Percentiles rank a stretch among this genome's conserved stretches.
phyloP scores from a whole-genome alignment of 2,113 vertebrate genomes.

The Sinocyclocheilus anophthalmus region DNA sequence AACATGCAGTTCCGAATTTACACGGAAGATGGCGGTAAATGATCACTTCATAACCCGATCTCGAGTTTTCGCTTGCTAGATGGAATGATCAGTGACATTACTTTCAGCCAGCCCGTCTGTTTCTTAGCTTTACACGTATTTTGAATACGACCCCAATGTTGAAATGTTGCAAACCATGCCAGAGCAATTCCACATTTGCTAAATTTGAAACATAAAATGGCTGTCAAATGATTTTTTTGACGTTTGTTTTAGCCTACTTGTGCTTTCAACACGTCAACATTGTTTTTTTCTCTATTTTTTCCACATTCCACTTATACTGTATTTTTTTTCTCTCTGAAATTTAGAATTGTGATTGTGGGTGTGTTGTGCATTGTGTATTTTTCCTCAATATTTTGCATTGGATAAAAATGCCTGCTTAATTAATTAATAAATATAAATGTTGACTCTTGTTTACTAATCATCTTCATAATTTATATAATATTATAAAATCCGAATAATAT shows the following conservation, averaged over 20 bases:
- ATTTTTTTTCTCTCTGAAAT: too few species aligned
- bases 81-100: background rate
- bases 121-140: background rate
- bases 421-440: too few species aligned
- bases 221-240: too few species aligned
- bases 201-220: background rate
- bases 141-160: background rate
- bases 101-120: background rate
- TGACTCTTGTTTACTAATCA: too few species aligned
- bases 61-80: background rate
- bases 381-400: too few species aligned
- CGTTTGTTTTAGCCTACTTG: background rate
- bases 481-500: too few species aligned
- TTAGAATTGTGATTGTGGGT: too few species aligned
- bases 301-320: too few species aligned
- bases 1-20: background rate
- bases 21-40: conserved; percentile 41
- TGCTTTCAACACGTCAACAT: background rate
- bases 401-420: too few species aligned
- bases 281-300: too few species aligned
- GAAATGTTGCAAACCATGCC: background rate
- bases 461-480: too few species aligned
- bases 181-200: background rate
- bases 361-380: too few species aligned
- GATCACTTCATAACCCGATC: background rate